A percentile compares a stretch with the other conserved stretches of the same genome.
Conservation (phyloP, 1,140 invertebrate genomes). For the Theocolax elegans region DNA sequence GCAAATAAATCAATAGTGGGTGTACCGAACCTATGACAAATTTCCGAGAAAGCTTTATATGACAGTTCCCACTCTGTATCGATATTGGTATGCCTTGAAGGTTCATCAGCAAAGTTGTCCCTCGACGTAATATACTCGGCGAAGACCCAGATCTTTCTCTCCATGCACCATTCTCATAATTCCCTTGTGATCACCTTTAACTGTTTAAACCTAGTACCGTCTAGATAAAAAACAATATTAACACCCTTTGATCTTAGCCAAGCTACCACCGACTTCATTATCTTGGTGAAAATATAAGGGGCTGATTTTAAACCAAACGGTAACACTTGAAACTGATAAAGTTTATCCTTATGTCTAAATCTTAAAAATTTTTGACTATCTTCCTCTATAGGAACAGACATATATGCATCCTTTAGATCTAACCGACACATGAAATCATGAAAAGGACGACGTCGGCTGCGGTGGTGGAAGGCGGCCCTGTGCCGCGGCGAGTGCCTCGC, state of each 20-base stretch:
- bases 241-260: constrained; percentile 7
- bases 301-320: constrained; percentile 33
- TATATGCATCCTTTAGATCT: constrained; percentile 37
- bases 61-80: constrained; percentile 36
- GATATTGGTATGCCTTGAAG: constrained; percentile 36
- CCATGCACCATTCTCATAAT: constrained; percentile 50
- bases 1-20: constrained; percentile 49
- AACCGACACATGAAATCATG: background rate
- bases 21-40: constrained; percentile 33
- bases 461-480: no score
- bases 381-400: constrained; percentile 17
- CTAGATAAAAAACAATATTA: constrained; percentile 24
- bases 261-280: constrained; percentile 19
- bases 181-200: constrained; percentile 36
- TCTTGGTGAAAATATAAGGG: constrained; percentile 37
- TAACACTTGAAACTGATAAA: constrained; percentile 28
- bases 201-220: constrained; percentile 40
- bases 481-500: no score
- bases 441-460: no score
- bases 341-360: constrained; percentile 15
- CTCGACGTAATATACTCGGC: constrained; percentile 48
- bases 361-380: constrained; percentile 19
- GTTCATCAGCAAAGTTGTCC: constrained; percentile 44
- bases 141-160: constrained; percentile 40
- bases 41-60: constrained; percentile 28